Base-by-base conservation (phyloP, 2,113 vertebrate genomes). In the Marmota flaviventris region DNA sequence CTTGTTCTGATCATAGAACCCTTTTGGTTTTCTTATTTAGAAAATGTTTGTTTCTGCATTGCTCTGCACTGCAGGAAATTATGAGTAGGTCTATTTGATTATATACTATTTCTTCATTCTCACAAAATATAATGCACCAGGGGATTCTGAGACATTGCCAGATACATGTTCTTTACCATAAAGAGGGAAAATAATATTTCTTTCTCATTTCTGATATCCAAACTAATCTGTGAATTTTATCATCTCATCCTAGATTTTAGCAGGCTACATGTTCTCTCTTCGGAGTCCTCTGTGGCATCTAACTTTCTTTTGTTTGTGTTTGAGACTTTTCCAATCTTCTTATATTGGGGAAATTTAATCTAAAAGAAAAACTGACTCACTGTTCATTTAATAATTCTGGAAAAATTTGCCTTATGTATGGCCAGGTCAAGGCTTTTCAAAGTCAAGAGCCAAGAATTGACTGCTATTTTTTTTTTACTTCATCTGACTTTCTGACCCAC, bases 61-160 rank as follows among this genome's bases (percentile, higher is more conserved):
- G 42, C 53, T 89, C 72, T 89, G 13, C 37, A 56, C 34, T 37
- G 73, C 29, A 90, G 78, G 70, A 85, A 89, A 89, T 93, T 45
- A 84, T 17, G 61, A 56, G 42, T 58, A 84, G 27, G 16, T 65
- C 51, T 78, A 65, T 65, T 78, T 96, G 45, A 29, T 8, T 20
- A 89, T 61, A 37, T 37, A 85, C 85, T 93, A 37, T 5, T 32
- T 90, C 75, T 93, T 78, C 53, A 72, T 88, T 85, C 51, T 79
- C 89, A 42, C 73, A 93, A 90, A 85, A 39, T 63, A 67, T 72
- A 72, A 53, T 81, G n/a, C 18, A 81, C 32, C 18, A 5, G 32
- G 13, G 18, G n/a, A 85, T 25, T 63, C 34, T 83, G 70, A 39
- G n/a, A 58, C 27, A 16, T 51, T 75, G 32, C 51, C 61, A 84